phyloP scores from a whole-genome alignment of 2,888 invertebrate species.

The Creontiades dilutus region DNA sequence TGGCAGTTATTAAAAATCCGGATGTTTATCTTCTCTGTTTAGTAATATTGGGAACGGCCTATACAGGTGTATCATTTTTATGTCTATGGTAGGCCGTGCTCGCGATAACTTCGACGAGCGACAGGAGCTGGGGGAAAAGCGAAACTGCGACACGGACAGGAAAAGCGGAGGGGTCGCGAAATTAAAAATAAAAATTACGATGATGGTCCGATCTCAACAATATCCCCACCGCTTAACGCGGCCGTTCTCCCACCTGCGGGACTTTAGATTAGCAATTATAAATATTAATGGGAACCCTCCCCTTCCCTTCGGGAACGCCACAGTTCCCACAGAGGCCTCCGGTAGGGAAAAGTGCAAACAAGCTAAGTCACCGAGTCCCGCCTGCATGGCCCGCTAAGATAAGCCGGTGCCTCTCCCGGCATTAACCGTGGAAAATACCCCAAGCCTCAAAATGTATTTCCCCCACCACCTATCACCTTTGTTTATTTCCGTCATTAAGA shows the following conservation, averaged over 20 bases:
- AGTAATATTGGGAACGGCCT: neutral
- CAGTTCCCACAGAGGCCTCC: neutral
- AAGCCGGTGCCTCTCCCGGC: slow-evolving; percentile 41
- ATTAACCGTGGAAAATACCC: slow-evolving; percentile 52
- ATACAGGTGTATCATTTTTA: neutral
- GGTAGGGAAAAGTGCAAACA: slow-evolving; percentile 61
- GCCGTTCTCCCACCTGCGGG: neutral
- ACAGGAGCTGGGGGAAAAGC: neutral
- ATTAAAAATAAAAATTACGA: slow-evolving; percentile 42
- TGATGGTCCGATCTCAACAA: neutral
- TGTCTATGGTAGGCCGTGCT: neutral
- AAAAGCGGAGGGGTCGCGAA: neutral
- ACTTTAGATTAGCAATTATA: slow-evolving; percentile 60
- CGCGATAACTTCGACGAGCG: neutral
- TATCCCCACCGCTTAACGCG: slow-evolving; percentile 11
- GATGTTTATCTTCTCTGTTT: too few relatives aligned
- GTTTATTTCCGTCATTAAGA: slow-evolving; percentile 66
- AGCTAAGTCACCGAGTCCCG: slow-evolving; percentile 58
- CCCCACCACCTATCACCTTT: slow-evolving; percentile 4
- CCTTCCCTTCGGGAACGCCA: neutral
- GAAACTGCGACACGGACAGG: neutral
- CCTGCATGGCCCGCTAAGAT: slow-evolving; percentile 62
- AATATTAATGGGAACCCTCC: slow-evolving; percentile 61
- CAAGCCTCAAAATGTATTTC: slow-evolving; percentile 48
- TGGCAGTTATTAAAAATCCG: too few relatives aligned